phyloP scores from a whole-genome alignment of 1,140 invertebrate genomes.

The Drosophila rufa region DNA sequence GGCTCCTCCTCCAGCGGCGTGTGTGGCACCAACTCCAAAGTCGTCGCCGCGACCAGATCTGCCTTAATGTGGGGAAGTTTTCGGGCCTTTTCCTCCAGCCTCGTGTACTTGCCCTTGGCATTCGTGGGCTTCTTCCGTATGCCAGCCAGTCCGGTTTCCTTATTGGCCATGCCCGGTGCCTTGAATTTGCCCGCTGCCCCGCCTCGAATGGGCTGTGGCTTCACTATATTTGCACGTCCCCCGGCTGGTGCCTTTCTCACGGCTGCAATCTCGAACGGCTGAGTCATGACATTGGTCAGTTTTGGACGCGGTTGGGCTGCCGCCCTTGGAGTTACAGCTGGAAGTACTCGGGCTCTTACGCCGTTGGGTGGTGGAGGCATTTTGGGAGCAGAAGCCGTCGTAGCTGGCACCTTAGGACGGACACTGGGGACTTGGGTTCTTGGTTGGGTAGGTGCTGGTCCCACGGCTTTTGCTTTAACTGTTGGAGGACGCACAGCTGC shows the following conservation, averaged over 20 bases:
- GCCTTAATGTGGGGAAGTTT: not conserved
- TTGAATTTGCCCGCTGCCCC: conserved; percentile 53
- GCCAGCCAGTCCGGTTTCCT: not conserved
- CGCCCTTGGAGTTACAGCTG: not conserved
- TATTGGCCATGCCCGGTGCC: not conserved
- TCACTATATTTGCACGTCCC: conserved; percentile 14
- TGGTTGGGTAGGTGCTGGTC: not conserved
- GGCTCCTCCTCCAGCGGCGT: conserved; percentile 56
- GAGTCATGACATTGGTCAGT: conserved; percentile 26
- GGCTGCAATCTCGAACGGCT: conserved; percentile 47
- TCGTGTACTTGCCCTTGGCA: not conserved
- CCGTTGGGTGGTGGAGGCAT: not conserved
- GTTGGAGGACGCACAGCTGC: not conserved
- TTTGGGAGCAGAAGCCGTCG: not conserved
- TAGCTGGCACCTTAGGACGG: not conserved
- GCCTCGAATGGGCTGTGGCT: conserved; percentile 38
- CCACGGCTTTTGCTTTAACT: not conserved
- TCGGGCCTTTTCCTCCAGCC: conserved; percentile 13
- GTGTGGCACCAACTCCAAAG: conserved; percentile 18
- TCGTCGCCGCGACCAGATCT: conserved; percentile 22
- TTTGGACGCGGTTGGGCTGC: not conserved
- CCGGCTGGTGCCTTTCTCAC: not conserved
- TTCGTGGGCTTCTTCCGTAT: conserved; percentile 55
- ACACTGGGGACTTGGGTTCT: not conserved
- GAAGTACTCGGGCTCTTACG: not conserved